Percentiles rank a stretch among this genome's conserved stretches.
Conservation (phyloP, 2,113 vertebrate genomes). For the Typhlomys cinereus region DNA sequence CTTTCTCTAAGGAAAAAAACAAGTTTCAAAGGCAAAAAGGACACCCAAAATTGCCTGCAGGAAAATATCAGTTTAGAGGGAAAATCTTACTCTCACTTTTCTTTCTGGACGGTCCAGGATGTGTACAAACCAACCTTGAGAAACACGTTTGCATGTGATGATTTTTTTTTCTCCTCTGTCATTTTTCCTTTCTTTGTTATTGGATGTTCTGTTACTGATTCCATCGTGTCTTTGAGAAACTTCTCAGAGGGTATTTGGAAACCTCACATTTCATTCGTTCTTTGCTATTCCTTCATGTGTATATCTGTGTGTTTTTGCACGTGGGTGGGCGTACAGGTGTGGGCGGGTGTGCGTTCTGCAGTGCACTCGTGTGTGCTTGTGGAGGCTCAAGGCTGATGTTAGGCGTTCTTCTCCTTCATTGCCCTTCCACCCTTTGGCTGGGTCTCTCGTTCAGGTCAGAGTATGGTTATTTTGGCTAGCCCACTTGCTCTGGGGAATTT, state of each 20-base stretch:
- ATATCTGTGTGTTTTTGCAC: too few species aligned
- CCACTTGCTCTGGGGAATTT: too few species aligned
- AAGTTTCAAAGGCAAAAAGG: not conserved
- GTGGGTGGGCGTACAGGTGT: too few species aligned
- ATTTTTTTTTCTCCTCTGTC: not conserved
- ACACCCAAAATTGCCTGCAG: not conserved
- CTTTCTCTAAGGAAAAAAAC: not conserved
- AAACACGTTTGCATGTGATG: not conserved
- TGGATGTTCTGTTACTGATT: not conserved
- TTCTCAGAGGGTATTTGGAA: not conserved
- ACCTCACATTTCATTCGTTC: not conserved
- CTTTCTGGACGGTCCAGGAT: not conserved
- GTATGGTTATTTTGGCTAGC: too few species aligned
- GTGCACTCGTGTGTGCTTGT: too few species aligned
- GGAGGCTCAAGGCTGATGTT: too few species aligned
- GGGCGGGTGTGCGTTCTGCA: too few species aligned
- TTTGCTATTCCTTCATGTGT: too few species aligned
- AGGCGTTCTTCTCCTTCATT: too few species aligned
- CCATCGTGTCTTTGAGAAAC: not conserved
- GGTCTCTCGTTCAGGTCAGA: too few species aligned
- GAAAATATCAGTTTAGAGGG: constrained; percentile 23
- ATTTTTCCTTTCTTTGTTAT: not conserved
- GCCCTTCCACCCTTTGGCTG: too few species aligned
- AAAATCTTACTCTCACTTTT: not conserved
- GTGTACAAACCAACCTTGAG: not conserved